Percentiles rank a stretch among this genome's conserved stretches.
Evolutionary conservation across 1,140 invertebrate genomes (phyloP).

Genomic region (Chrysoperla carnea): DNA sequence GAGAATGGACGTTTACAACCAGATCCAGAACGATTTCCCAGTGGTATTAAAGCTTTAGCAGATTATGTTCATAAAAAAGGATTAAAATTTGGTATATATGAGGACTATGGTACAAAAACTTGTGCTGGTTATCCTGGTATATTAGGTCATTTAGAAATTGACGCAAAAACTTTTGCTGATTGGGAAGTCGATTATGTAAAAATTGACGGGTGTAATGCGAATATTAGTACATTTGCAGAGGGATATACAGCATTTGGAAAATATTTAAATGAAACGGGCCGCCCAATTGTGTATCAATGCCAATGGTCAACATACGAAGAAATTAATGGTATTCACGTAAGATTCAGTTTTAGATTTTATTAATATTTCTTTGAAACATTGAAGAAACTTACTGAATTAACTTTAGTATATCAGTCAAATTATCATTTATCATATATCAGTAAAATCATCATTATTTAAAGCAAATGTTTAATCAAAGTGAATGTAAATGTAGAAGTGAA

Average conservation of each 20-base stretch:
- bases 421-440: too few species aligned
- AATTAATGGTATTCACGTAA: constrained; percentile 20
- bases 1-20: constrained; percentile 44
- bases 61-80: constrained; percentile 70
- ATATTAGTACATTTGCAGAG: constrained; percentile 32
- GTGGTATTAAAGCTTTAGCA: constrained; percentile 59
- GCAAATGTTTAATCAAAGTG: too few species aligned
- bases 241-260: constrained; percentile 56
- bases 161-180: constrained; percentile 67
- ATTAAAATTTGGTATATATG: constrained; percentile 77
- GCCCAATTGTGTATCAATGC: constrained; percentile 75
- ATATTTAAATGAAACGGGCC: constrained; percentile 56
- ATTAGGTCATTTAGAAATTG: constrained; percentile 50
- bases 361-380: too few species aligned
- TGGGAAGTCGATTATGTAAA: constrained; percentile 86
- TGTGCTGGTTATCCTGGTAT: constrained; percentile 77
- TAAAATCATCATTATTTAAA: too few species aligned
- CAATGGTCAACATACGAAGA: constrained; percentile 71
- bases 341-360: background rate
- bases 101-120: constrained; percentile 69
- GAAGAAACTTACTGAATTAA: too few species aligned
- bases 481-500: too few species aligned
- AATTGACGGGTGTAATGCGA: constrained; percentile 70
- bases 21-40: constrained; percentile 61
- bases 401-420: too few species aligned